Conservation (phyloP, 2,113 vertebrate species). For the Platichthys flesus region DNA sequence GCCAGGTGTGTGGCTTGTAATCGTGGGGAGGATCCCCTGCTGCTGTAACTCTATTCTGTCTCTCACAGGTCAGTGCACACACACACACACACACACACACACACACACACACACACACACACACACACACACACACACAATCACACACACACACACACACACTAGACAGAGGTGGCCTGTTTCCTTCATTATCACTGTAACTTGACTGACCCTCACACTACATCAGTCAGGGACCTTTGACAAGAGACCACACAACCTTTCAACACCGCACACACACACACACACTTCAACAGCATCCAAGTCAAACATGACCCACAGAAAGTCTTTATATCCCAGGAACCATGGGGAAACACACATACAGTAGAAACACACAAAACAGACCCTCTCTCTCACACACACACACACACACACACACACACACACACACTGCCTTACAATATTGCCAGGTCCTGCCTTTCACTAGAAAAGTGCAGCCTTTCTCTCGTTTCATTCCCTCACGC, state of each 20-base stretch:
- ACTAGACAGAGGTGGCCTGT: conserved; percentile 31
- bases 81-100: conserved; percentile 16
- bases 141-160: conserved; percentile 8
- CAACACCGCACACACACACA: conserved; percentile 36
- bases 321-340: conserved; percentile 12
- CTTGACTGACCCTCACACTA: conserved; percentile 53
- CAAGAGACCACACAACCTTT: conserved; percentile 55
- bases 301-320: conserved; percentile 43
- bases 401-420: background rate
- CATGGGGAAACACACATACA: background rate
- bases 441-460: conserved; percentile 15
- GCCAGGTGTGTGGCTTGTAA: conserved; percentile 63
- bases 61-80: conserved; percentile 48
- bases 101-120: conserved; percentile 19
- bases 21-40: conserved; percentile 58
- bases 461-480: conserved; percentile 27
- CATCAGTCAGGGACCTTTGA: conserved; percentile 58
- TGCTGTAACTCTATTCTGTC: conserved; percentile 57
- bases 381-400: background rate
- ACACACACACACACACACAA: conserved; percentile 35
- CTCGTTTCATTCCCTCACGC: background rate
- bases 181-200: conserved; percentile 60
- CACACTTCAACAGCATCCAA: conserved; percentile 14
- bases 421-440: background rate
- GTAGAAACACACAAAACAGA: background rate